Evolutionary conservation across 1,140 invertebrate species (phyloP), one percentile per base, ranked within the genome.

Genomic region (roundworm (Caenorhabditis elegans)): DNA sequence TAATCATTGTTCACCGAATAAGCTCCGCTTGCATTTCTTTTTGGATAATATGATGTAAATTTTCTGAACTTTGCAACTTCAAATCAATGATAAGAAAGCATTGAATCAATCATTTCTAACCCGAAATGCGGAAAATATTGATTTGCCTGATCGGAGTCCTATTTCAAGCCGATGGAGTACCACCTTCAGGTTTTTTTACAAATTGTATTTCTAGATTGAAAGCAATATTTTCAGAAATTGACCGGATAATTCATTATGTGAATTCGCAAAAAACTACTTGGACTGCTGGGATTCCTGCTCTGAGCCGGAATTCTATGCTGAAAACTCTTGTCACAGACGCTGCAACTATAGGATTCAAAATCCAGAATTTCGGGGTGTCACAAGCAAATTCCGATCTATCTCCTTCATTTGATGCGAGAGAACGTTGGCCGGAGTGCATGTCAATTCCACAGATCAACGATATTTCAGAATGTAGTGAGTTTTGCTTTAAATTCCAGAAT

Each of bases 241-340:
- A n/a, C n/a, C n/a, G 26, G 17, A 26, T 88, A 15, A 86, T 89
- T 31, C 82, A 89, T 78, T 88, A 89, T 76, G 85, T 88, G 11
- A 88, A 89, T 53, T 11, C 78, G 4, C 76, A 80, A n/a, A 86
- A 88, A 70, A 79, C 81, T 34, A 43, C 87, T 0, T 88, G 87
- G 87, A 88, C 26, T 10, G 89, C 75, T 19, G 76, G 39, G 0
- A 85, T 10, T 10, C 60, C 65, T 0, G 34, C 46, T 19, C 4
- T 46, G 2, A 3, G n/a, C 2, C 24, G 24, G 22, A n/a, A 22
- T 8, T 19, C 0, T 15, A 70, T 36, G 34, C 31, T 70, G 17
- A 70, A 11, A 22, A 70, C 31, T 3, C 8, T 70, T 0, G 19
- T 22, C 6, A 19, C 0, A 10, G 60, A 39, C 13, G 24, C 60